These are phyloP conservation scores for Maconellicoccus hirsutus DNA, from an alignment of 1,140 invertebrate species.

Conservation along the genomic window DNA sequence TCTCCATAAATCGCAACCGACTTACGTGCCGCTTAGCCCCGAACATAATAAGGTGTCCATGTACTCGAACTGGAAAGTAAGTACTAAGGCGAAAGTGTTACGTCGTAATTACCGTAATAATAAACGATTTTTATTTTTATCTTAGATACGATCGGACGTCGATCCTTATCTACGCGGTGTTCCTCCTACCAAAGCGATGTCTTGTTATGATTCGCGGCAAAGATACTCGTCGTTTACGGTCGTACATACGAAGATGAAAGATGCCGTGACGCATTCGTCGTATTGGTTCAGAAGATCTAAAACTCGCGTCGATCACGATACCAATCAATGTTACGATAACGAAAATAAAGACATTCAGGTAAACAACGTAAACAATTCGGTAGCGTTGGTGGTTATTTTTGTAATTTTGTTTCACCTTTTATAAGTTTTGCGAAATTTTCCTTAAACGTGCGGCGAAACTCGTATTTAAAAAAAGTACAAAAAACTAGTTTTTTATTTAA, in stretches of 20 bases:
- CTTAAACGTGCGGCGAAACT: no score
- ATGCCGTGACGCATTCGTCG: slow-evolving; percentile 59
- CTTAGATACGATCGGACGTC: slow-evolving; percentile 50
- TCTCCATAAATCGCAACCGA: slow-evolving; percentile 82
- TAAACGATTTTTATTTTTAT: not conserved
- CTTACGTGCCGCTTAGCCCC: slow-evolving; percentile 64
- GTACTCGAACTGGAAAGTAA: slow-evolving; percentile 91
- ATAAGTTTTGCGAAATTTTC: no score
- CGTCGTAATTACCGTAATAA: no score
- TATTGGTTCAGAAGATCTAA: slow-evolving; percentile 35
- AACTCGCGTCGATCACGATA: slow-evolving; percentile 11
- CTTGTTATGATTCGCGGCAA: slow-evolving; percentile 62
- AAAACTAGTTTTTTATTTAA: no score
- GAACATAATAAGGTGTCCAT: slow-evolving; percentile 86
- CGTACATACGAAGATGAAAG: slow-evolving; percentile 45
- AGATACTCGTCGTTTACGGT: slow-evolving; percentile 45
- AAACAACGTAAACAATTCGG: not conserved
- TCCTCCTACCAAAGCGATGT: slow-evolving; percentile 50
- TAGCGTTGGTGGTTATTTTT: not conserved
- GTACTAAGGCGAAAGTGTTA: no score
- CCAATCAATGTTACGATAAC: not conserved
- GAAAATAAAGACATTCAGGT: slow-evolving; percentile 5
- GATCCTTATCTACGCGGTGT: slow-evolving; percentile 58
- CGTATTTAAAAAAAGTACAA: no score
- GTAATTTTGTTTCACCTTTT: no score